Percentiles rank a stretch among this genome's conserved stretches.
Evolutionary conservation across 2,888 invertebrate species (phyloP).

Genomic region (Apodemia duryi): DNA sequence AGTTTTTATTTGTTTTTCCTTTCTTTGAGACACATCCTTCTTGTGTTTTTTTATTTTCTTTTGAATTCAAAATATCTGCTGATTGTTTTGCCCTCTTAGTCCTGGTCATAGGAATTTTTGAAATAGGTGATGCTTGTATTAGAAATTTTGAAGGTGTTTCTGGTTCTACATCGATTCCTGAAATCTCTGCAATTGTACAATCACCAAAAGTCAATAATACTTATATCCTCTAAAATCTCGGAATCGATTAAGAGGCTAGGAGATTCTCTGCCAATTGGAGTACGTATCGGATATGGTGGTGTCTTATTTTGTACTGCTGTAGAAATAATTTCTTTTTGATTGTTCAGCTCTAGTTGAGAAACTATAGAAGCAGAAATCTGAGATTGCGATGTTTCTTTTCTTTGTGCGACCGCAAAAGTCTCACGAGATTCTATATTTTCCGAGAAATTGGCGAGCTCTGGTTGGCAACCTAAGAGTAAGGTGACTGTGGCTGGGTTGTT

Average conservation of each 20-base stretch:
- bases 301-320: no score
- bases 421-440: neutral
- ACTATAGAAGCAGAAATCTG: neutral
- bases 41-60: constrained; percentile 23
- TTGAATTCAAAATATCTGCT: constrained; percentile 24
- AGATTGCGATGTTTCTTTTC: constrained; percentile 8
- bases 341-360: neutral
- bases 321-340: constrained; percentile 10
- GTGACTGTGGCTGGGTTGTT: constrained; percentile 15
- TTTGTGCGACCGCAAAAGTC: constrained; percentile 13
- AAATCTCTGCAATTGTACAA: constrained; percentile 19
- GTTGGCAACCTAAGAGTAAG: constrained; percentile 19
- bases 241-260: neutral
- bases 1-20: neutral
- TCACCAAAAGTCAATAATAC: constrained; percentile 27
- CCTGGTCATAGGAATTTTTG: constrained; percentile 26
- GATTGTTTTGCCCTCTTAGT: constrained; percentile 20
- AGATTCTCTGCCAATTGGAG: no score
- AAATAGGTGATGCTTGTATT: constrained; percentile 26
- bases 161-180: constrained; percentile 12
- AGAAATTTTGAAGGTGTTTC: constrained; percentile 28
- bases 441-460: constrained; percentile 22
- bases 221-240: constrained; percentile 19
- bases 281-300: no score
- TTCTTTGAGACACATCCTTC: constrained; percentile 23